Evolutionary conservation across 1,140 invertebrate species (phyloP), one percentile per base, ranked within the genome.

Genomic region (Monomorium pharaonis): DNA sequence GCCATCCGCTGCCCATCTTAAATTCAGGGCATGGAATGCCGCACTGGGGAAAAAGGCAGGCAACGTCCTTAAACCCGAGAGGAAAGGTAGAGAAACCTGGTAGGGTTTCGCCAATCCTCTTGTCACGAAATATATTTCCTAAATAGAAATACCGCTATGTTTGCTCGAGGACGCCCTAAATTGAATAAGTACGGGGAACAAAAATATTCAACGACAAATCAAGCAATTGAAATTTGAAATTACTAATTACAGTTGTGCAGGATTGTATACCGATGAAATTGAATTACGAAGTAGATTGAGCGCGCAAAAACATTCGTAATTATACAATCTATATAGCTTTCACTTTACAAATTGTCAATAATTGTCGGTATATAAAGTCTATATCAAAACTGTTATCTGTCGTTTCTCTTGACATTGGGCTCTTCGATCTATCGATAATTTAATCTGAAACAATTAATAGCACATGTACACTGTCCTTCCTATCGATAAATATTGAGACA

Each of bases 1-100:
- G 54, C 51, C 67, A 56, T 56, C 18, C 67, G 37, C 27, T 58
- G 78, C 78, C 78, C 65, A 83, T 83, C 78, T 83, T 72, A 83
- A 83, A 83, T 83, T 83, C 78, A 74, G 67, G n/a, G 67, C 78
- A 83, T 83, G 78, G 67, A 83, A 83, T 83, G 78, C 78, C 67
- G 78, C 78, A 83, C 51, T 47, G 67, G 67, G 51, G 78, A 83
- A 74, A 83, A 83, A 72, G 27, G 67, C 78, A 72, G 78, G 51
- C 51, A 83, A 44, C 78, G 78, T 70, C 78, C 65, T 72, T 83
- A 83, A 58, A 83, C 14, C 51, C 42, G 27, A 58, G 33, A 47
- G 51, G 51, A 58, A 83, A 83, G 65, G n/a, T 33, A 74, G 51
- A 24, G 6, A n/a, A 10, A 74, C 37, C 24, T 58, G 24, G 14